Percentiles rank a stretch among this genome's conserved stretches.
These are phyloP conservation scores for Eupithecia tripunctaria DNA, from an alignment of 2,888 invertebrate species.

Conservation along the genomic window DNA sequence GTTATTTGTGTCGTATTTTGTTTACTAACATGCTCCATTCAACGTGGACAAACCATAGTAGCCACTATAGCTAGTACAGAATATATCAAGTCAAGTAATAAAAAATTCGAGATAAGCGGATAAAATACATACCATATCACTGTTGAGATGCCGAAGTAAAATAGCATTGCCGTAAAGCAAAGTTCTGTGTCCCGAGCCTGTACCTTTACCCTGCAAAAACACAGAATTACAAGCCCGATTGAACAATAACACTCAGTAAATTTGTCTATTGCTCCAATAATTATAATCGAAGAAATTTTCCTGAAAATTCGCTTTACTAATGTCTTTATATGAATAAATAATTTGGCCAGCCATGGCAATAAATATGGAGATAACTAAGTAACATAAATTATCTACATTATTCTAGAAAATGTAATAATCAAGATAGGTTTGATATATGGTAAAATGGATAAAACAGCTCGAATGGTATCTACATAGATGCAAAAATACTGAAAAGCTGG, in stretches of 20 bases:
- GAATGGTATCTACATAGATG: slow-evolving; percentile 2
- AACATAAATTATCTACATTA: background rate
- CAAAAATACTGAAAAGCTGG: background rate
- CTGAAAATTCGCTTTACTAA: background rate
- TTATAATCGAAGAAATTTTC: background rate
- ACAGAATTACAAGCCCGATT: slow-evolving; percentile 20
- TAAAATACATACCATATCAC: slow-evolving; percentile 98
- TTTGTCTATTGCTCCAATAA: background rate
- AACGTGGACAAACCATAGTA: too few relatives aligned
- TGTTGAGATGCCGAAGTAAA: slow-evolving; percentile 97
- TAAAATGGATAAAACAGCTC: too few relatives aligned
- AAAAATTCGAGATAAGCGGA: too few relatives aligned
- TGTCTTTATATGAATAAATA: background rate
- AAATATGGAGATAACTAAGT: background rate
- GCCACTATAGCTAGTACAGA: too few relatives aligned
- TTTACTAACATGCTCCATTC: too few relatives aligned
- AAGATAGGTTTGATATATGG: background rate
- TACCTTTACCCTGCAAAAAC: slow-evolving; percentile 93
- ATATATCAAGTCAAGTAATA: too few relatives aligned
- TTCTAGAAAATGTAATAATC: background rate
- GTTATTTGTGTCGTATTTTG: too few relatives aligned
- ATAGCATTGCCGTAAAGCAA: slow-evolving; percentile 99
- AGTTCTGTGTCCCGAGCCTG: slow-evolving; percentile 98
- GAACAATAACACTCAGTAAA: slow-evolving; percentile 1
- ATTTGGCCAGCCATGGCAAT: background rate